Evolutionary conservation across 2,113 vertebrate species (phyloP), one percentile per base, ranked within the genome.

Genomic region (Cettia cetti): DNA sequence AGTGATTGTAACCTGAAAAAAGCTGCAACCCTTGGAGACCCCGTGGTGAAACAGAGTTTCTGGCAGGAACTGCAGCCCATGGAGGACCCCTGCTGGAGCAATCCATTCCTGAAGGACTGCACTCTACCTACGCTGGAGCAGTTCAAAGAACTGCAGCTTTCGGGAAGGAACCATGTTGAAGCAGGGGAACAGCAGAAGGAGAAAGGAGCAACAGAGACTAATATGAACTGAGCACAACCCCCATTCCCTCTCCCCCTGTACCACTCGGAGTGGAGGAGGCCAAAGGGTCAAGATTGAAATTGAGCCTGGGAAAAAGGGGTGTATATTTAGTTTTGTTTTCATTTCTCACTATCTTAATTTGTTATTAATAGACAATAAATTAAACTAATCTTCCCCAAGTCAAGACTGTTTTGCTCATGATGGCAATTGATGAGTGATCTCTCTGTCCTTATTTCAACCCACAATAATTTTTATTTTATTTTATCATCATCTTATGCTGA

Each of bases 51-150:
- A 22, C 8, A 63, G 13, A 16, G 6, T 56, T 92, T 56, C 45
- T 54, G 22, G 3, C n/a, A 79, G 56, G 15, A 69, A 9, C 3
- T 27, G 26, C 30, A 69, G 22, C 20, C 33, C 0, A 0, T 13
- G 7, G 21, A 33, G 6, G 53, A 19, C 8, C 10, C 11, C 39
- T 5, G 3, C 16, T 56, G n/a, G 16, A 68, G 10, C 15, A 59
- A 17, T 28, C 23, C 1, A 3, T 40, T 54, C 33, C 39, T 64
- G 49, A 77, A 66, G 63, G 20, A 22, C 23, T 31, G 8, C 11
- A 52, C 1, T 4, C 26, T 6, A 64, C 2, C 3, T 16, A 30
- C 4, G 2, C 15, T 92, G 49, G 8, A 63, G 31, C 26, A 81
- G 8, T 45, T 63, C 26, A 28, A 81, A 39, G 47, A 40, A 21